Conservation (phyloP, 2,797 vertebrate genomes). For the Cetoscarus ocellatus region DNA sequence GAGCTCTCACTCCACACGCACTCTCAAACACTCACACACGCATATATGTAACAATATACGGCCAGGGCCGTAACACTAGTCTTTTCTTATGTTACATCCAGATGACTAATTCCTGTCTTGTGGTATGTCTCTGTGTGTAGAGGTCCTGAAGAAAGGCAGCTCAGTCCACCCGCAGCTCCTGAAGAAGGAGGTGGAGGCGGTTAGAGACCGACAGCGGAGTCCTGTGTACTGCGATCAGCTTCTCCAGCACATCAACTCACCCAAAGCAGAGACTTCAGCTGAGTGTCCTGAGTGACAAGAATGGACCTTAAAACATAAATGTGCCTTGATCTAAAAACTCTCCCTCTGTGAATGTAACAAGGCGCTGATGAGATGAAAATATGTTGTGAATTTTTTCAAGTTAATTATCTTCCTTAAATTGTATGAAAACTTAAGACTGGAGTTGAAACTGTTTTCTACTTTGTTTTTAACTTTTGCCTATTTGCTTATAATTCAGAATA, state of each 20-base stretch:
- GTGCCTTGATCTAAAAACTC: conserved; percentile 7
- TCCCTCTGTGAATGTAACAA: background rate
- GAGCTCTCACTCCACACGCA: too few species aligned
- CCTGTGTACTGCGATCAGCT: conserved; percentile 87
- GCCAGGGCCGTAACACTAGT: too few species aligned
- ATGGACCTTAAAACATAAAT: background rate
- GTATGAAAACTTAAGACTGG: too few species aligned
- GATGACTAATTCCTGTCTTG: background rate
- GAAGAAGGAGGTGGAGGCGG: conserved; percentile 83
- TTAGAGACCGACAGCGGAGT: conserved; percentile 87
- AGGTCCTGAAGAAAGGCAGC: conserved; percentile 89
- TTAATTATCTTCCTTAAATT: too few species aligned
- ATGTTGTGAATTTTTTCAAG: background rate
- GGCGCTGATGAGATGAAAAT: background rate
- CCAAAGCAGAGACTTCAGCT: conserved; percentile 11
- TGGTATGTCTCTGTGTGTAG: conserved; percentile 70
- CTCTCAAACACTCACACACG: too few species aligned
- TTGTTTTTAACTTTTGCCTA: conserved; percentile 4
- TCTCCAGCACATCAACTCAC: conserved; percentile 85
- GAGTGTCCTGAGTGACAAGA: conserved; percentile 10
- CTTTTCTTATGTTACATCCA: background rate
- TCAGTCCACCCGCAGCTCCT: conserved; percentile 85
- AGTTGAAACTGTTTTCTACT: background rate
- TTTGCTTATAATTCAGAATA: background rate
- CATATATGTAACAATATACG: too few species aligned